phyloP scores from a whole-genome alignment of 64 coral and sea anemone species.

The Actinia tenebrosa region DNA sequence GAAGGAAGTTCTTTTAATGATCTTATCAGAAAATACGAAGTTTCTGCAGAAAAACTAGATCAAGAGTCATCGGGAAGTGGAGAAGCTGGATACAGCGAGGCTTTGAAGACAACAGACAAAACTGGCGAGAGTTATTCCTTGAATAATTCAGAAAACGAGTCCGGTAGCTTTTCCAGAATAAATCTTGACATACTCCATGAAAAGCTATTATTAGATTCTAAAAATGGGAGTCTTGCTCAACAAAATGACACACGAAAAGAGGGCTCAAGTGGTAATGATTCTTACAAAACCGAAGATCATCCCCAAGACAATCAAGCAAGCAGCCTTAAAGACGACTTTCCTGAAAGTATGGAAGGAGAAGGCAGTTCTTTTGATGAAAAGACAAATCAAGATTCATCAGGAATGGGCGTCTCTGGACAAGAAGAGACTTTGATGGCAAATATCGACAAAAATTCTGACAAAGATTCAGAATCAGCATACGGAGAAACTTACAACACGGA shows the following conservation, averaged over 20 bases:
- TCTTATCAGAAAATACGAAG: no score
- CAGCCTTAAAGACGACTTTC: background rate
- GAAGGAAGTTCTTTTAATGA: background rate
- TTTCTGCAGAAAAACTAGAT: no score
- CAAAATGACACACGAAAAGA: background rate
- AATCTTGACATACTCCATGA: background rate
- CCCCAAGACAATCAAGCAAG: background rate
- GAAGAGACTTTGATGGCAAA: background rate
- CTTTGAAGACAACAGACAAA: background rate
- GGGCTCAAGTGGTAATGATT: background rate
- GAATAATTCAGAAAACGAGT: background rate
- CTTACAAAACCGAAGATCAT: background rate
- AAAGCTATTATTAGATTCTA: background rate
- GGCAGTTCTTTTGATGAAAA: background rate
- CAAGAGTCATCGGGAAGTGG: no score
- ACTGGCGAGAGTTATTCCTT: background rate
- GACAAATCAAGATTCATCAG: background rate
- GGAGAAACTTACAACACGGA: no score
- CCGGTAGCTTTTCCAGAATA: background rate
- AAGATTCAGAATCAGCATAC: no score
- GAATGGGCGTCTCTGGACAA: background rate
- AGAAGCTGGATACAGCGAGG: background rate
- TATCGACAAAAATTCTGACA: background rate
- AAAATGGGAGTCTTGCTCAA: background rate
- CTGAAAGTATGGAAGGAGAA: background rate